Percentiles rank a stretch among this genome's conserved stretches.
Conservation (phyloP, 2,888 invertebrate genomes). For the Rhingia rostrata region DNA sequence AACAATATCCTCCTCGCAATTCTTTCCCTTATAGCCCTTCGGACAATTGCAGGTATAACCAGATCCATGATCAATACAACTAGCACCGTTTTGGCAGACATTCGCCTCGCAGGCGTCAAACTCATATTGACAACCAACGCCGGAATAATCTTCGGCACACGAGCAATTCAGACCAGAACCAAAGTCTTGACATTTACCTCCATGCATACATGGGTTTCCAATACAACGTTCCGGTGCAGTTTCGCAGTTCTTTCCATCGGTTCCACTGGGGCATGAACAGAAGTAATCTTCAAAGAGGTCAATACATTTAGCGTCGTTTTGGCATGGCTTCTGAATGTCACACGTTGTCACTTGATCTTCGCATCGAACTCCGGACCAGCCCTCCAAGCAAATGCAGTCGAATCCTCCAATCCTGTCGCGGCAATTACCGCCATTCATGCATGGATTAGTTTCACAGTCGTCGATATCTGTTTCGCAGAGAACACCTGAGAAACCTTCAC, state of each 20-base stretch:
- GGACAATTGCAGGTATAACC: conserved; percentile 94
- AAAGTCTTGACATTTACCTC: conserved; percentile 96
- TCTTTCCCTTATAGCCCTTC: conserved; percentile 90
- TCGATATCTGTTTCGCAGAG: conserved; percentile 94
- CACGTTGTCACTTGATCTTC: conserved; percentile 95
- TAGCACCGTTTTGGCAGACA: conserved; percentile 96
- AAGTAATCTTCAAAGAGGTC: conserved; percentile 90
- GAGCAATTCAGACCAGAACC: conserved; percentile 97
- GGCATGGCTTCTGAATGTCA: conserved; percentile 90
- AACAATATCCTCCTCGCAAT: conserved; percentile 94
- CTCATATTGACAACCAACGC: conserved; percentile 96
- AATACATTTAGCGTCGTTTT: conserved; percentile 95
- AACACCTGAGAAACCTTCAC: conserved; percentile 93
- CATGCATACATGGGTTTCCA: conserved; percentile 94
- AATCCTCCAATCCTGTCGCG: conserved; percentile 93
- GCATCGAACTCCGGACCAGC: conserved; percentile 94
- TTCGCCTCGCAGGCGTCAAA: conserved; percentile 95
- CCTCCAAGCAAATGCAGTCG: conserved; percentile 91
- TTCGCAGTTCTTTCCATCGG: conserved; percentile 98
- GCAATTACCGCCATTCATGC: conserved; percentile 94
- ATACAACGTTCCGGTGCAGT: conserved; percentile 93
- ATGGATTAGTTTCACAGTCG: conserved; percentile 93
- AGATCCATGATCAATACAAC: conserved; percentile 92
- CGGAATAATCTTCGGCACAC: conserved; percentile 92
- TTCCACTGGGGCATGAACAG: conserved; percentile 92